phyloP scores from a whole-genome alignment of 2,888 invertebrate genomes.

The Pyrocoelia pectoralis region DNA sequence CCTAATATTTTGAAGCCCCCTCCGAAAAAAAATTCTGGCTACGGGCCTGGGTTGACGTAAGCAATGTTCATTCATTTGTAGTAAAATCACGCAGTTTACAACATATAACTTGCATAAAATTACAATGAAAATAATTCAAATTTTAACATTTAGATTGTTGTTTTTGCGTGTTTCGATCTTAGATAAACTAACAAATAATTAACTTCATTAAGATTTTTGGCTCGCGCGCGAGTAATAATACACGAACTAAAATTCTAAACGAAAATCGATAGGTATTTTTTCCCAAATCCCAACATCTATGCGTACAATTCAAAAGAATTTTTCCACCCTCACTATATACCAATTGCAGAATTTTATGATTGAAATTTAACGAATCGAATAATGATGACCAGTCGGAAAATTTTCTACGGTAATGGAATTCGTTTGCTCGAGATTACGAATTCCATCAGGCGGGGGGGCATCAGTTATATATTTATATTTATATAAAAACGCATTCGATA shows the following conservation, averaged over 20 bases:
- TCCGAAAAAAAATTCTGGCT: too few relatives aligned
- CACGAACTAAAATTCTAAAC: constrained; percentile 17
- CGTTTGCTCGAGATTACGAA: constrained; percentile 53
- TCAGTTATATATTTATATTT: not conserved
- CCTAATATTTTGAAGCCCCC: too few relatives aligned
- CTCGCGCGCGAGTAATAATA: not conserved
- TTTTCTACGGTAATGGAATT: constrained; percentile 52
- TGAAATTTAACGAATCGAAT: constrained; percentile 50
- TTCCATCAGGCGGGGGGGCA: constrained; percentile 47
- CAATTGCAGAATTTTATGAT: constrained; percentile 41
- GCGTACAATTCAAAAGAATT: constrained; percentile 10
- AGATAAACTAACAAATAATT: not conserved
- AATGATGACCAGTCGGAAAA: constrained; percentile 47
- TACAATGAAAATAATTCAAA: not conserved
- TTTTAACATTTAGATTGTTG: not conserved
- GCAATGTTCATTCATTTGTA: too few relatives aligned
- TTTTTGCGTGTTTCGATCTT: not conserved
- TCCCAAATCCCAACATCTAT: too few relatives aligned
- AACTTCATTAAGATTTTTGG: not conserved
- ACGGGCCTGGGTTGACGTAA: too few relatives aligned
- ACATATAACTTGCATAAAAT: not conserved
- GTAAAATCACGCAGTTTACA: too few relatives aligned
- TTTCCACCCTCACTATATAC: constrained; percentile 14
- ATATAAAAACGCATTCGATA: constrained; percentile 37
- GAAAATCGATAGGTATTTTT: constrained; percentile 32